A percentile compares a stretch with the other conserved stretches of the same genome.
phyloP scores from a whole-genome alignment of 2,113 vertebrate species.

The Choloepus hoffmanni region DNA sequence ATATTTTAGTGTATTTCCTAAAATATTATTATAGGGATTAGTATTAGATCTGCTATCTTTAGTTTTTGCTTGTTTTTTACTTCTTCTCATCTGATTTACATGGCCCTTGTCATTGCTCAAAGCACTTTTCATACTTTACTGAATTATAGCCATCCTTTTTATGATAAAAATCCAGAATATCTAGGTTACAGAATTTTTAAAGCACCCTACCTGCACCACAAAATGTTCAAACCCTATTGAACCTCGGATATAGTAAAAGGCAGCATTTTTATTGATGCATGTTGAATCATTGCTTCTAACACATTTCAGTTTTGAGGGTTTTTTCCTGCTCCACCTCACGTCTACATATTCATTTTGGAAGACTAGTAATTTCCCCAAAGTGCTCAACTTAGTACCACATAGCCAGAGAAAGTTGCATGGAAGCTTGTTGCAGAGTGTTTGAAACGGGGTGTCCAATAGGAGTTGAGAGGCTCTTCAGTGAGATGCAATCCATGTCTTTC shows the following conservation, averaged over 20 bases:
- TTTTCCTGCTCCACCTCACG: background rate
- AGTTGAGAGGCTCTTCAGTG: background rate
- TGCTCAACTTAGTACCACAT: background rate
- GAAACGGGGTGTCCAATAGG: fast-evolving
- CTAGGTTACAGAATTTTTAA: background rate
- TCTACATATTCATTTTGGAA: background rate
- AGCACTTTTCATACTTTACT: background rate
- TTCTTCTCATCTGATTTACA: background rate
- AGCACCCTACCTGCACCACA: no score
- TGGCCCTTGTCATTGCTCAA: background rate
- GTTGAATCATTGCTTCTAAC: background rate
- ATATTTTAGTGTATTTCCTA: background rate
- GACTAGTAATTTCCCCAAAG: background rate
- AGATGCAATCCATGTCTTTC: fast-evolving
- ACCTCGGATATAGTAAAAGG: fast-evolving
- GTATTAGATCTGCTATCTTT: background rate
- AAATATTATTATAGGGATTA: background rate
- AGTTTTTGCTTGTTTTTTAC: background rate
- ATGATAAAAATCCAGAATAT: background rate
- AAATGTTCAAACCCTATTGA: no score
- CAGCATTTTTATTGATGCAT: fast-evolving
- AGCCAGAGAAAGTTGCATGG: background rate
- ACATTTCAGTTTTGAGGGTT: background rate
- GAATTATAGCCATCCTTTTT: background rate
- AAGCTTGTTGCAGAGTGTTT: background rate